Conservation (phyloP, 2,888 invertebrate species). For the Epirrhoe tristata region DNA sequence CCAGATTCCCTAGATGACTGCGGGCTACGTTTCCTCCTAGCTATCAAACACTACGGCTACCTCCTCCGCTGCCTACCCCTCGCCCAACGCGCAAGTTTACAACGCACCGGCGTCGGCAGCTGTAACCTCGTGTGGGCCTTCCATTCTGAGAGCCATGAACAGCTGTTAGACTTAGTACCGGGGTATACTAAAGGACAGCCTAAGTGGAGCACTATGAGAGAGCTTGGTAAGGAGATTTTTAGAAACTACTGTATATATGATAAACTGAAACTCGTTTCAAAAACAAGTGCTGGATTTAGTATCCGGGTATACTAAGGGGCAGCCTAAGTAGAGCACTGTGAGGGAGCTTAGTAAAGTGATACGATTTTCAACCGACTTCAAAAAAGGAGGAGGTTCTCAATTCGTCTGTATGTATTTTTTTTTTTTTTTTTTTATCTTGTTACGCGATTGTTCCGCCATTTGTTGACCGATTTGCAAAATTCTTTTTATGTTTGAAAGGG, state of each 20-base stretch:
- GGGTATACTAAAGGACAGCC: slow-evolving; percentile 93
- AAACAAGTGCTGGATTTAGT: too few species aligned
- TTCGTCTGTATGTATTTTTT: too few species aligned
- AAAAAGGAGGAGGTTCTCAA: too few species aligned
- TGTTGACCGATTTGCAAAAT: too few species aligned
- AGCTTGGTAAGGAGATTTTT: slow-evolving; percentile 86
- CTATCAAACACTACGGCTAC: slow-evolving; percentile 99
- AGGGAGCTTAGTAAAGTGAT: too few species aligned
- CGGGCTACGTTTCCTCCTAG: slow-evolving; percentile 96
- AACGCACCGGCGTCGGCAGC: slow-evolving; percentile 93
- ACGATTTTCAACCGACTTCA: too few species aligned
- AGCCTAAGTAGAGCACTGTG: too few species aligned
- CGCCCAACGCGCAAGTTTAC: slow-evolving; percentile 93
- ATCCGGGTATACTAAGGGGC: too few species aligned
- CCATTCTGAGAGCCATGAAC: slow-evolving; percentile 99
- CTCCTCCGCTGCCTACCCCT: slow-evolving; percentile 96
- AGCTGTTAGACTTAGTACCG: slow-evolving; percentile 95
- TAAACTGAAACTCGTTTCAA: too few species aligned
- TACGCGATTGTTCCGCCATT: too few species aligned
- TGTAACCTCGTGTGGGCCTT: slow-evolving; percentile 99
- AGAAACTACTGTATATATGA: neutral
- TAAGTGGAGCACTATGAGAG: slow-evolving; percentile 95
- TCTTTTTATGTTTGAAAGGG: too few species aligned
- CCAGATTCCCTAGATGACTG: slow-evolving; percentile 97
- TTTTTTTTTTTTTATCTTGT: too few species aligned